These are phyloP conservation scores for Papilio dardanus DNA, from an alignment of 1,140 invertebrate genomes.

Conservation along the genomic window DNA sequence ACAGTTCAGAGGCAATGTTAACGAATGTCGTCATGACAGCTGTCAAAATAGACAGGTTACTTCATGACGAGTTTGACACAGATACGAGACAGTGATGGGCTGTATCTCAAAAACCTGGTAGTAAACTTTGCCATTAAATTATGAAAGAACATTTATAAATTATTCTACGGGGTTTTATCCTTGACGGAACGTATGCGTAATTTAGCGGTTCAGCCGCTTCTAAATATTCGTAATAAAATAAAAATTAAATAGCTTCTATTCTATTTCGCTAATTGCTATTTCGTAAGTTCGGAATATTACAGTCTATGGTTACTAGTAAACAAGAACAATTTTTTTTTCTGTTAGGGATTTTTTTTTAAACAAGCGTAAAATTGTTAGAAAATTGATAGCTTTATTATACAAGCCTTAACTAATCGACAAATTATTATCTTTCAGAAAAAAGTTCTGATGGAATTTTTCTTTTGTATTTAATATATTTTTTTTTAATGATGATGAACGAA, in stretches of 20 bases:
- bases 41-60: not conserved
- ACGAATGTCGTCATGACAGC: not conserved
- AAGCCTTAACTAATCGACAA: conserved; percentile 11
- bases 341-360: not conserved
- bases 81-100: not conserved
- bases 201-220: too few species aligned
- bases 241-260: too few species aligned
- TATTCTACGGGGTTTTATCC: too few species aligned
- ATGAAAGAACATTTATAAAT: not conserved
- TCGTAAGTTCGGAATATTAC: not conserved
- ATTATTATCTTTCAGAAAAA: not conserved
- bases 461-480: too few species aligned
- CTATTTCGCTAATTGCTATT: too few species aligned
- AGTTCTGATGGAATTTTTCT: conserved; percentile 3
- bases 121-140: not conserved
- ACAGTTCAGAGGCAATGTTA: not conserved
- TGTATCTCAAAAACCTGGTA: not conserved
- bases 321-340: not conserved
- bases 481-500: too few species aligned
- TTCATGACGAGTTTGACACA: not conserved
- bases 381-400: conserved; percentile 11
- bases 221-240: too few species aligned
- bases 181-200: too few species aligned
- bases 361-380: not conserved
- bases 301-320: not conserved